Conservation (phyloP, 2,888 invertebrate species). For the Agonum fuliginosum region DNA sequence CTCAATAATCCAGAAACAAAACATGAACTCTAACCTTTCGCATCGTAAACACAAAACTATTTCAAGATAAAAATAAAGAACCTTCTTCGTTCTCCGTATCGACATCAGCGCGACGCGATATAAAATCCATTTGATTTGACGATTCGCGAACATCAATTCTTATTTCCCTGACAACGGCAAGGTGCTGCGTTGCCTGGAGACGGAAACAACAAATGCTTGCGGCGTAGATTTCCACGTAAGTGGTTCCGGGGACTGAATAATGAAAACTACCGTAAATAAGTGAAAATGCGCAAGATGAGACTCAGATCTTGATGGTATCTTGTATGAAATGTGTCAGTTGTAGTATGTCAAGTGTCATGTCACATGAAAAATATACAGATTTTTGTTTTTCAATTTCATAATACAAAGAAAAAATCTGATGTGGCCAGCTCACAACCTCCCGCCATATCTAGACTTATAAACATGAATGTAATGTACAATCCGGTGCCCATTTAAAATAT, state of each 20-base stretch:
- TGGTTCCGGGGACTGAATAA: slow-evolving; percentile 53
- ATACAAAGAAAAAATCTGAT: too few relatives aligned
- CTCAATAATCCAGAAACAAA: too few relatives aligned
- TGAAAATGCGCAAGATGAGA: neutral
- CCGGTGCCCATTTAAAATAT: too few relatives aligned
- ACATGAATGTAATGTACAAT: too few relatives aligned
- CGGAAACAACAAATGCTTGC: slow-evolving; percentile 36
- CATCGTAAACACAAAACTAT: slow-evolving; percentile 21
- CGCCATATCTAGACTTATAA: too few relatives aligned
- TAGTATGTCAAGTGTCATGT: neutral
- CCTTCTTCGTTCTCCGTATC: slow-evolving; percentile 26
- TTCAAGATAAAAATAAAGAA: slow-evolving; percentile 12
- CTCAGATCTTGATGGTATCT: too few relatives aligned
- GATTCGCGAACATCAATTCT: slow-evolving; percentile 51
- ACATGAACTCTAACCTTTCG: slow-evolving; percentile 1
- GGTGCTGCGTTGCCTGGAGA: slow-evolving; percentile 33
- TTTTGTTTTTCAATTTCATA: too few relatives aligned
- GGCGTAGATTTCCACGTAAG: slow-evolving; percentile 45
- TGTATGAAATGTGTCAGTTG: neutral
- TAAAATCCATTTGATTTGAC: slow-evolving; percentile 52
- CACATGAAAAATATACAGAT: too few relatives aligned
- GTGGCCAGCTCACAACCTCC: too few relatives aligned
- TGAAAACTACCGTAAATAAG: slow-evolving; percentile 50
- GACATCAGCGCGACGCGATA: slow-evolving; percentile 5
- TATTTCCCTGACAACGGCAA: slow-evolving; percentile 37